Conservation (phyloP, 2,888 invertebrate species). For the Clunio marinus region DNA sequence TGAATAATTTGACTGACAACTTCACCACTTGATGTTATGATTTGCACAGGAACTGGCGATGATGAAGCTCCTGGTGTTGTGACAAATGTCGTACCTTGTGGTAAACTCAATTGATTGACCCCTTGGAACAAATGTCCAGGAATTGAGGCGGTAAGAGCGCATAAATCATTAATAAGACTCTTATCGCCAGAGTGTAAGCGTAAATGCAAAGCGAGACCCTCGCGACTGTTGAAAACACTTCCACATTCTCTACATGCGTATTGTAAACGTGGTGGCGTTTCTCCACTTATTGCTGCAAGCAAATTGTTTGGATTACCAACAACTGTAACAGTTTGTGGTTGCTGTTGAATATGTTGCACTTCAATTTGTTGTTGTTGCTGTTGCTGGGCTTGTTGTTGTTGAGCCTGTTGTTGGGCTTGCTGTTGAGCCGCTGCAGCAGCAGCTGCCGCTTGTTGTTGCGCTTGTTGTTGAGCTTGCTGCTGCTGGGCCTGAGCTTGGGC, state of each 20-base stretch:
- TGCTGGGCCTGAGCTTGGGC: constrained; percentile 44
- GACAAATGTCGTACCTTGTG: constrained; percentile 45
- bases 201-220: constrained; percentile 73
- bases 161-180: constrained; percentile 73
- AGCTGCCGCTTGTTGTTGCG: constrained; percentile 34
- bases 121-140: constrained; percentile 58
- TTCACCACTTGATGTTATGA: constrained; percentile 52
- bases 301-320: constrained; percentile 50
- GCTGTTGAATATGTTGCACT: constrained; percentile 41
- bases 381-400: constrained; percentile 50
- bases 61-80: constrained; percentile 50
- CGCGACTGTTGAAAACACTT: constrained; percentile 63
- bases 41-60: constrained; percentile 52
- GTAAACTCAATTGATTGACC: constrained; percentile 28
- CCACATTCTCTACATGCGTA: constrained; percentile 58
- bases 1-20: constrained; percentile 47
- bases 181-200: constrained; percentile 76
- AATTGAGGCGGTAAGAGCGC: constrained; percentile 73
- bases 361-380: constrained; percentile 44
- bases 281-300: constrained; percentile 48
- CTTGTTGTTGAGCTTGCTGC: constrained; percentile 40
- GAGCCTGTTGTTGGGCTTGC: constrained; percentile 50
- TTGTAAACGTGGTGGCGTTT: constrained; percentile 49
- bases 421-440: constrained; percentile 40
- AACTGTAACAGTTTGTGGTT: constrained; percentile 52